Evolutionary conservation across 2,888 invertebrate species (phyloP), one percentile per base, ranked within the genome.

Genomic region (Notodonta dromedarius): DNA sequence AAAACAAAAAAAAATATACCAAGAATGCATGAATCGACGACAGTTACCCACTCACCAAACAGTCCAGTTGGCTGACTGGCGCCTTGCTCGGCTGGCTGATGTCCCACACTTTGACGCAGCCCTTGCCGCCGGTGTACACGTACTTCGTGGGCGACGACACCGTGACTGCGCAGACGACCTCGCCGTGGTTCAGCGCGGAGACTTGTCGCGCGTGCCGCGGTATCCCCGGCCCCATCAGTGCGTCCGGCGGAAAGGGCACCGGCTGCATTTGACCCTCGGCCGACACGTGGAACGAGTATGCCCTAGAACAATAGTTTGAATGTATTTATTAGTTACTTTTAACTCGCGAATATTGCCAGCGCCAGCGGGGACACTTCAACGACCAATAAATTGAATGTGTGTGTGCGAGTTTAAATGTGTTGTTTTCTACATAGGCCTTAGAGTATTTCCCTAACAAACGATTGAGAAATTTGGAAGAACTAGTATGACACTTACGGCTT

Each of bases 101-200:
- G 92, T 98, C 98, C 98, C 98, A 98, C 65, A 99, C 98, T 92
- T 99, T 99, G 75, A 99, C 99, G 92, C 98, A 98, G 67, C 99
- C 98, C 92, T 98, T 98, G 77, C 98, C 98, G 56, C 98, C 99
- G 4, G 99, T 99, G 94, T 98, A 99, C 58, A 98, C 98, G 90
- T 97, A 97, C 86, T 97, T 97, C 58, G 98, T 97, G 64, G 98
- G 97, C 89, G 97, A 97, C 67, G 98, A 98, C 80, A 99, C 98
- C 64, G 99, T 98, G 57, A 99, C 99, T 48, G 99, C 99, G 91
- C 99, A 99, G 39, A 99, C 99, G 61, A 99, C 99, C 78, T 99
- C 99, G 42, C 99, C 99, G 89, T 99, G 99, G 70, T 96, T 97
- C 67, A 99, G 94, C 13, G 98, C 98, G 89, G 98, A 98, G 79